These are phyloP conservation scores for Tonatia bakeri DNA, from an alignment of 2,113 vertebrate genomes.

Conservation along the genomic window DNA sequence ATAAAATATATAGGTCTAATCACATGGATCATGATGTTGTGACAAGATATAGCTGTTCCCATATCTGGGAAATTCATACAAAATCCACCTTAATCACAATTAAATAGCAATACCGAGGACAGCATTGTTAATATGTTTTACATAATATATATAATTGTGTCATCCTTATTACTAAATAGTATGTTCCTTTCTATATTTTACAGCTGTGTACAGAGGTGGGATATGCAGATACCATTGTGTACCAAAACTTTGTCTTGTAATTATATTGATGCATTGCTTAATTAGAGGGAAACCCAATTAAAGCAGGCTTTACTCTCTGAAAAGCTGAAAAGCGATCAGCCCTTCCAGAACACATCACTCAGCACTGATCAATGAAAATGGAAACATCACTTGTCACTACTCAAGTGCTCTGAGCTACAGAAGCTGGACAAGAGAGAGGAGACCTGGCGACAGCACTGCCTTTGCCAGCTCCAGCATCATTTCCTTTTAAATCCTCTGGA, in stretches of 20 bases:
- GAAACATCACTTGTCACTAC: slow-evolving; percentile 77
- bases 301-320: slow-evolving; percentile 58
- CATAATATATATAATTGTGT: background rate
- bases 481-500: slow-evolving; percentile 59
- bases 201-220: background rate
- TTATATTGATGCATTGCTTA: slow-evolving; percentile 57
- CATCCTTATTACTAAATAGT: background rate
- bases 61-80: background rate
- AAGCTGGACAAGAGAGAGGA: slow-evolving; percentile 69
- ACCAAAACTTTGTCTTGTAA: background rate
- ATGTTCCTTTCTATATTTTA: background rate
- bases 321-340: slow-evolving; percentile 71
- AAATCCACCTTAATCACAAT: background rate
- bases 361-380: slow-evolving; percentile 73
- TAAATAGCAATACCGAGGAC: background rate
- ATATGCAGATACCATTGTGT: background rate
- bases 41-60: background rate
- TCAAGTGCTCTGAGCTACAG: slow-evolving; percentile 72
- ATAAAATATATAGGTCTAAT: background rate
- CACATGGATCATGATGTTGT: background rate
- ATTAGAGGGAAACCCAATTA: slow-evolving; percentile 67
- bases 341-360: slow-evolving; percentile 67
- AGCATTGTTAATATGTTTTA: background rate
- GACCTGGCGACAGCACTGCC: slow-evolving; percentile 70
- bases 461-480: background rate